A percentile compares a stretch with the other conserved stretches of the same genome.
Conservation (phyloP, 1,140 invertebrate genomes). For the Heliconius hewitsoni region DNA sequence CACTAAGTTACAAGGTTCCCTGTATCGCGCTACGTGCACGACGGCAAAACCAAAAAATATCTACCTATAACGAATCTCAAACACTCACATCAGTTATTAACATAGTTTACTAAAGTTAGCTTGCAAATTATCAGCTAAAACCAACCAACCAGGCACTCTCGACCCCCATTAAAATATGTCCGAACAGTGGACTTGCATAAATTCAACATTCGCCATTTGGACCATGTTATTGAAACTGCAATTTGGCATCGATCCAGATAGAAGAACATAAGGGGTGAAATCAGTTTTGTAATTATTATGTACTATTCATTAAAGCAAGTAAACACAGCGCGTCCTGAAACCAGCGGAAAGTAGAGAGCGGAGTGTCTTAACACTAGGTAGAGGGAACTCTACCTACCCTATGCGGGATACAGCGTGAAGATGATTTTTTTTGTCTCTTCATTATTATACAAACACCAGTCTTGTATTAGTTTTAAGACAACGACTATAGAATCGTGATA, state of each 20-base stretch:
- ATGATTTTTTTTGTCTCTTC: background rate
- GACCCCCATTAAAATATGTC: slow-evolving; percentile 27
- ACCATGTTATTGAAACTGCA: slow-evolving; percentile 34
- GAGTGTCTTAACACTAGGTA: background rate
- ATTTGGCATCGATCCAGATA: slow-evolving; percentile 25
- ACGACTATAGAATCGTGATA: background rate
- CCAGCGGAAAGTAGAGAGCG: too few species aligned
- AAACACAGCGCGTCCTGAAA: too few species aligned
- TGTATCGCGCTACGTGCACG: too few species aligned
- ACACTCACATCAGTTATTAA: background rate
- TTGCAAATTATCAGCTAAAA: slow-evolving; percentile 14
- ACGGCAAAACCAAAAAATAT: background rate
- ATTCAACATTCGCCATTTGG: slow-evolving; percentile 27
- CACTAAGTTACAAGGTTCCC: too few species aligned
- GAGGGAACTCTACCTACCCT: background rate
- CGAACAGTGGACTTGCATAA: slow-evolving; percentile 30
- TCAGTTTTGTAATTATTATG: background rate
- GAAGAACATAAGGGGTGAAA: background rate
- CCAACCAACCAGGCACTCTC: slow-evolving; percentile 5
- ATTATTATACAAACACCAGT: background rate
- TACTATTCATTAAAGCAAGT: background rate
- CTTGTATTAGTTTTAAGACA: background rate
- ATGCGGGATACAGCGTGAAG: background rate
- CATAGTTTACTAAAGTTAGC: background rate
- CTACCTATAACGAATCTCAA: background rate